phyloP scores from a whole-genome alignment of 2,888 invertebrate genomes.

The Pharmacophagus antenor region DNA sequence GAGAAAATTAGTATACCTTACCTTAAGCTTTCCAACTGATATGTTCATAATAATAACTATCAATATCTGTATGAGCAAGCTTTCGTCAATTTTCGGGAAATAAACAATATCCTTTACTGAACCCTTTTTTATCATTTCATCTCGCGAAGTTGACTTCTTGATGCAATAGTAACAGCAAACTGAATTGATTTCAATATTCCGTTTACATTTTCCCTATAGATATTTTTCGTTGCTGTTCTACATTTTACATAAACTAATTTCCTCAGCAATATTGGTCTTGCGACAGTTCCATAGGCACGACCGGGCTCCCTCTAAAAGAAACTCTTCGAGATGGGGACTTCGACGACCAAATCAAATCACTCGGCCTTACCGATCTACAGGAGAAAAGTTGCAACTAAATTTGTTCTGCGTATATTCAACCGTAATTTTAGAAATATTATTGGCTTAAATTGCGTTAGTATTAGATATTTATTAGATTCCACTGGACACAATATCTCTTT shows the following conservation, averaged over 20 bases:
- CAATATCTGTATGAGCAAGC: too few species aligned
- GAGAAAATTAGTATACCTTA: too few species aligned
- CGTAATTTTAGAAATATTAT: background rate
- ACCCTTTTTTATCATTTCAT: constrained; percentile 16
- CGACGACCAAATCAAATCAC: constrained; percentile 77
- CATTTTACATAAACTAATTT: constrained; percentile 81
- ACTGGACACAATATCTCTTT: background rate
- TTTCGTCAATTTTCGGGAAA: background rate
- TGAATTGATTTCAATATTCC: constrained; percentile 54
- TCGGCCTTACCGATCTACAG: constrained; percentile 73
- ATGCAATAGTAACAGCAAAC: constrained; percentile 37
- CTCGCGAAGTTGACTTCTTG: constrained; percentile 36
- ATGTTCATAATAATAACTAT: too few species aligned
- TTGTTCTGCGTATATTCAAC: constrained; percentile 35
- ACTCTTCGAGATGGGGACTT: constrained; percentile 60
- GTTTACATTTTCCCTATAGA: constrained; percentile 66
- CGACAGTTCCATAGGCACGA: constrained; percentile 75
- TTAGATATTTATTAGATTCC: background rate
- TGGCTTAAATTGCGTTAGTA: background rate
- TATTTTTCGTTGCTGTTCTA: constrained; percentile 77
- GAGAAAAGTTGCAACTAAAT: constrained; percentile 71
- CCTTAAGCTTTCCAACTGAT: too few species aligned
- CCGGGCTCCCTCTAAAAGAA: constrained; percentile 71
- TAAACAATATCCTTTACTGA: background rate
- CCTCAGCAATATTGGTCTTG: constrained; percentile 79